Evolutionary conservation across 2,888 invertebrate species (phyloP).

Genomic region (Glaucopsyche alexis): DNA sequence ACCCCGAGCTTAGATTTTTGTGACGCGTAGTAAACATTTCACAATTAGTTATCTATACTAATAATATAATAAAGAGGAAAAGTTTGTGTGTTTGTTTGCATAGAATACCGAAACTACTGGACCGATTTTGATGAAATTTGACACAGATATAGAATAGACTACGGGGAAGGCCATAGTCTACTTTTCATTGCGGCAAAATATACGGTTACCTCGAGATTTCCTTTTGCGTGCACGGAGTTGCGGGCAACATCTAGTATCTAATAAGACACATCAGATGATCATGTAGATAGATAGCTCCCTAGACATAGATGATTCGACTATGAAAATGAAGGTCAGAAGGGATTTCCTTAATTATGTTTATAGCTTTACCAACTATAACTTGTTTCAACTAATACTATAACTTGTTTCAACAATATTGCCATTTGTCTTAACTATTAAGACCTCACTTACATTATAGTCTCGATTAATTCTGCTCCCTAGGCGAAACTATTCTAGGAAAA

Average conservation of each 20-base stretch:
- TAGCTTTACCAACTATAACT: neutral
- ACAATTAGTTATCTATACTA: too few species aligned
- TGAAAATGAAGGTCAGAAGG: neutral
- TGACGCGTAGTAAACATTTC: too few species aligned
- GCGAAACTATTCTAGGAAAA: neutral
- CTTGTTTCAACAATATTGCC: neutral
- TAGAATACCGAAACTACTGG: too few species aligned
- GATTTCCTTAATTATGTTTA: slow-evolving; percentile 2
- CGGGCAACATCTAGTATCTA: neutral
- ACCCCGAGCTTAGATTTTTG: too few species aligned
- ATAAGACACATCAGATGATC: neutral
- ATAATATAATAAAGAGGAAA: neutral
- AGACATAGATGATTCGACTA: neutral
- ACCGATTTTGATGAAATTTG: too few species aligned
- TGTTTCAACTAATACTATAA: neutral
- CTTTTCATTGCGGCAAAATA: too few species aligned
- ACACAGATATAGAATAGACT: too few species aligned
- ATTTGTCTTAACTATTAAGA: neutral
- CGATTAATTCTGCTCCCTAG: neutral
- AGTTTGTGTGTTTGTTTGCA: too few species aligned
- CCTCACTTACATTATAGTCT: neutral
- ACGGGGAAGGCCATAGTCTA: too few species aligned
- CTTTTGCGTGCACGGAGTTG: too few species aligned
- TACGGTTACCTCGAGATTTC: too few species aligned
- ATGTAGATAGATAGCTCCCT: neutral